These are phyloP conservation scores for Thamnaconus septentrionalis DNA, from an alignment of 2,113 vertebrate species.

Conservation along the genomic window DNA sequence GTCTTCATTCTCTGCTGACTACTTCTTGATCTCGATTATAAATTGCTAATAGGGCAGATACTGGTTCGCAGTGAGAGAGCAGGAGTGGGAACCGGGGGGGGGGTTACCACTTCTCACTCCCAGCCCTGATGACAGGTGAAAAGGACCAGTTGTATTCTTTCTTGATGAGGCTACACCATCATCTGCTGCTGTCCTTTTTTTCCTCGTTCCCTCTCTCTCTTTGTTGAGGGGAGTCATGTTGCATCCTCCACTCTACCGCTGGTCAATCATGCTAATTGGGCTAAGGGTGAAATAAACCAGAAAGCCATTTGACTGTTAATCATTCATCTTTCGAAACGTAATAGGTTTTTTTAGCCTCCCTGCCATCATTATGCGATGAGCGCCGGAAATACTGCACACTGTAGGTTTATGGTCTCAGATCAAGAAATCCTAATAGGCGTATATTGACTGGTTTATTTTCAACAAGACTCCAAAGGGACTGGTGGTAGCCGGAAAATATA, in stretches of 20 bases:
- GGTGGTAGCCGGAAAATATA: constrained; percentile 97
- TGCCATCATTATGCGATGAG: constrained; percentile 95
- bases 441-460: constrained; percentile 94
- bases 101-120: constrained; percentile 87
- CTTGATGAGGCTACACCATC: constrained; percentile 86
- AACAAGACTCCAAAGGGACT: constrained; percentile 90
- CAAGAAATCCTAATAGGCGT: constrained; percentile 99
- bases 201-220: constrained; percentile 26
- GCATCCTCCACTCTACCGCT: constrained; percentile 85
- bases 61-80: constrained; percentile 78
- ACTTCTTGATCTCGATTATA: constrained; percentile 99
- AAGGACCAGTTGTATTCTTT: constrained; percentile 80
- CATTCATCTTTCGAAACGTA: constrained; percentile 44
- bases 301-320: constrained; percentile 74
- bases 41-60: constrained; percentile 99
- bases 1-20: constrained; percentile 98
- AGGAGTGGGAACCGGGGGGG: constrained; percentile 74
- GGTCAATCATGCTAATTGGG: constrained; percentile 96
- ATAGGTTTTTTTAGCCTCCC: constrained; percentile 52
- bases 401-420: constrained; percentile 98
- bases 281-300: constrained; percentile 78
- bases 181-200: constrained; percentile 84
- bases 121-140: constrained; percentile 86
- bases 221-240: constrained; percentile 85
- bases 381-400: constrained; percentile 79